Evolutionary conservation across 2,888 invertebrate genomes (phyloP).

Genomic region (Drosophila monieri): DNA sequence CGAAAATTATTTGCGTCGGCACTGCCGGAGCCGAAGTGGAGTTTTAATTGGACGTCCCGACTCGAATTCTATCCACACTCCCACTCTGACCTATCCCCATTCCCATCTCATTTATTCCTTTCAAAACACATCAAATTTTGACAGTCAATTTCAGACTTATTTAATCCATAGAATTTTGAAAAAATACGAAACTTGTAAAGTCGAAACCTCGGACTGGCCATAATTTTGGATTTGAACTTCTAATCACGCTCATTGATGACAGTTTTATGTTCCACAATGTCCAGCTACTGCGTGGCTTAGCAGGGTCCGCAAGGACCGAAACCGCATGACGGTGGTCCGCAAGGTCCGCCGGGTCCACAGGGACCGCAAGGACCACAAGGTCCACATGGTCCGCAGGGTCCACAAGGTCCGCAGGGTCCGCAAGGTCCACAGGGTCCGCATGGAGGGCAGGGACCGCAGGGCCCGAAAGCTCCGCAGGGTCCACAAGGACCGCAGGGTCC

Average conservation of each 20-base stretch:
- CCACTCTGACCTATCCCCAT: background rate
- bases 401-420: slow-evolving; percentile 53
- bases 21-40: slow-evolving; percentile 1
- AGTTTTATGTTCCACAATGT: background rate
- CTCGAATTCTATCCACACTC: background rate
- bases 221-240: slow-evolving; percentile 11
- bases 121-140: background rate
- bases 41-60: slow-evolving; percentile 1
- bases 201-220: slow-evolving; percentile 7
- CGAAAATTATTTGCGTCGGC: slow-evolving; percentile 40
- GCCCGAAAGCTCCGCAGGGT: slow-evolving; percentile 51
- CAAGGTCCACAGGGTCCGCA: slow-evolving; percentile 57
- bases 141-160: background rate
- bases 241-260: background rate
- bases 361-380: slow-evolving; percentile 54
- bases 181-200: slow-evolving; percentile 12
- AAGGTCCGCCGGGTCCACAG: slow-evolving; percentile 39
- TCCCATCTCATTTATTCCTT: background rate
- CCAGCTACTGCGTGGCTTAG: background rate
- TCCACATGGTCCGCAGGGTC: slow-evolving; percentile 44
- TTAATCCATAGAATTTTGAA: slow-evolving; percentile 1
- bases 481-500: slow-evolving; percentile 54
- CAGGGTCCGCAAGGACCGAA: slow-evolving; percentile 64
- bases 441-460: slow-evolving; percentile 41
- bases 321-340: slow-evolving; percentile 47